Conservation (phyloP, 2,113 vertebrate species). For the Abramis brama region DNA sequence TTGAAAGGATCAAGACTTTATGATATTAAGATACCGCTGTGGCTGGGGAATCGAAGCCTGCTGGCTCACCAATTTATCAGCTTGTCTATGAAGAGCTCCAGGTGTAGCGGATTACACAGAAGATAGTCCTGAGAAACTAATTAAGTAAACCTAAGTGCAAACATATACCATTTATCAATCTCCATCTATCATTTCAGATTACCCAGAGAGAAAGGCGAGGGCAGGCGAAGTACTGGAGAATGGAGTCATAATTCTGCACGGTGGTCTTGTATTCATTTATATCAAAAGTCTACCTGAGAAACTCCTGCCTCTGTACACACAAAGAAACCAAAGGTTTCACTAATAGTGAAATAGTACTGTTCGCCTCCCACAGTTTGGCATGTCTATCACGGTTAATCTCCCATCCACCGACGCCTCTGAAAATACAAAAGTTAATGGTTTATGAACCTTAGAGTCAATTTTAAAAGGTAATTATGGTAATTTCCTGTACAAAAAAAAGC, state of each 20-base stretch:
- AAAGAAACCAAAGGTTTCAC: neutral
- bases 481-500: no score
- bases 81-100: neutral
- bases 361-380: neutral
- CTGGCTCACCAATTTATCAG: neutral
- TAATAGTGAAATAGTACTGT: neutral
- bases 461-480: neutral
- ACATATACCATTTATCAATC: conserved; percentile 12
- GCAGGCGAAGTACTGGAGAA: neutral
- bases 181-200: conserved; percentile 7
- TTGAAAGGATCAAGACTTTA: neutral
- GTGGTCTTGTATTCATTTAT: neutral
- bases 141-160: neutral
- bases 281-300: neutral
- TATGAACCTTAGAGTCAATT: no score
- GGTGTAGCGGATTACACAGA: conserved; percentile 1
- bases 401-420: neutral
- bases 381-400: no score
- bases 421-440: neutral
- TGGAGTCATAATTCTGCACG: neutral
- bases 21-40: conserved; percentile 22
- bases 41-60: neutral
- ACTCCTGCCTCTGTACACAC: neutral
- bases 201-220: neutral
- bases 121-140: conserved; percentile 1